Conservation (phyloP, 2,888 invertebrate species). For the Laothoe populi region DNA sequence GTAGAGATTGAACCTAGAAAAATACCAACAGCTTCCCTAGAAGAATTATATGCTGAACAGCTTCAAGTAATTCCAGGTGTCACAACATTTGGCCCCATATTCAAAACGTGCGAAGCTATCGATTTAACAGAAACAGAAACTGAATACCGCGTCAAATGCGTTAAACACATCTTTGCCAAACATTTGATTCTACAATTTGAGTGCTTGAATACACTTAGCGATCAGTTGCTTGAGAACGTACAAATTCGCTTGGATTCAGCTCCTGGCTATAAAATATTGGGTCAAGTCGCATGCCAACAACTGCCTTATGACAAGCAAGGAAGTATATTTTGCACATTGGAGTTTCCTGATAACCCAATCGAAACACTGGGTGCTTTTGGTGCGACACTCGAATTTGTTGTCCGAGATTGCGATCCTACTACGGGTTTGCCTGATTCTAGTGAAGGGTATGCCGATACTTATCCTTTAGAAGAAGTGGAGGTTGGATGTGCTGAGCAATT, state of each 20-base stretch:
- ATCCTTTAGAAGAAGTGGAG: conserved; percentile 94
- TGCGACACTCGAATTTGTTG: conserved; percentile 95
- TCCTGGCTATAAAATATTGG: conserved; percentile 90
- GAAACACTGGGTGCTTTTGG: conserved; percentile 92
- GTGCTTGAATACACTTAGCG: conserved; percentile 97
- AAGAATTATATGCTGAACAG: conserved; percentile 94
- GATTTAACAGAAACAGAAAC: conserved; percentile 99
- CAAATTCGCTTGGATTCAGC: conserved; percentile 94
- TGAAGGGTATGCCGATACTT: conserved; percentile 98
- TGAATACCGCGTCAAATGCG: conserved; percentile 95
- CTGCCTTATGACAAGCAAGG: conserved; percentile 95
- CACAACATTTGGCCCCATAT: conserved; percentile 93
- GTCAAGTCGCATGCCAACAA: conserved; percentile 89
- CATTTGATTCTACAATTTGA: conserved; percentile 98
- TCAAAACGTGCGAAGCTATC: conserved; percentile 93
- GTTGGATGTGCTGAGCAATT: conserved; percentile 74
- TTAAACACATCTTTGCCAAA: conserved; percentile 95
- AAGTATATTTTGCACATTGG: conserved; percentile 92
- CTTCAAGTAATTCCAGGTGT: conserved; percentile 92
- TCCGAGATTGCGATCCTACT: conserved; percentile 98
- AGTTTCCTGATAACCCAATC: conserved; percentile 81
- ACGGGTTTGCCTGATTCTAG: conserved; percentile 97
- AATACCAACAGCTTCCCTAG: conserved; percentile 92
- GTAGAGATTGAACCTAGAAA: conserved; percentile 91
- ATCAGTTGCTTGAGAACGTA: conserved; percentile 97